Percentiles rank a stretch among this genome's conserved stretches.
Evolutionary conservation across 2,113 vertebrate genomes (phyloP).

Genomic region (Neolamprologus devosi): DNA sequence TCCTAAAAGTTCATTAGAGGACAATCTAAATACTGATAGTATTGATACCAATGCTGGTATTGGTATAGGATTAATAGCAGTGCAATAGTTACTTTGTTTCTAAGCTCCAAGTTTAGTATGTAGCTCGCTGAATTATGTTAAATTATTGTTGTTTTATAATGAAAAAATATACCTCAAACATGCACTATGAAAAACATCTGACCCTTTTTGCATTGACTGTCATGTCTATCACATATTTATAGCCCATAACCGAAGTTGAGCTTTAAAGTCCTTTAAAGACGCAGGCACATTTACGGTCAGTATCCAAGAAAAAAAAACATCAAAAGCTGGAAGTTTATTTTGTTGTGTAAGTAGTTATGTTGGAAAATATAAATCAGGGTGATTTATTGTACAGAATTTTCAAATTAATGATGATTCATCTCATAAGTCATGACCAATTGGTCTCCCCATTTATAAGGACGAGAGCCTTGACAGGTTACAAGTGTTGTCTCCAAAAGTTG

Average conservation of each 20-base stretch:
- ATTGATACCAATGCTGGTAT: neutral
- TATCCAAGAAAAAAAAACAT: neutral
- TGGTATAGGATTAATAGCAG: neutral
- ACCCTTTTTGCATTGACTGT: neutral
- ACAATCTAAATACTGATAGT: neutral
- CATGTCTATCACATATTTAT: neutral
- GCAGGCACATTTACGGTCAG: accelerated
- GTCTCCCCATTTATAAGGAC: neutral
- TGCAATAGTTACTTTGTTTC: neutral
- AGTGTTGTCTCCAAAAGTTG: neutral
- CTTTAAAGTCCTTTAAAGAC: neutral
- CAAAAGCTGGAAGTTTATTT: neutral
- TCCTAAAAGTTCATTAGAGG: neutral
- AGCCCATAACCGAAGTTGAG: neutral
- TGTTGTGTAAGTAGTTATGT: neutral
- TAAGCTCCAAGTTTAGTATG: neutral
- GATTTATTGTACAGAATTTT: neutral
- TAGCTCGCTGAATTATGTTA: neutral
- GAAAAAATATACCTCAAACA: neutral
- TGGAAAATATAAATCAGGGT: neutral
- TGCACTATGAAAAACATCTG: neutral
- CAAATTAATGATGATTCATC: neutral
- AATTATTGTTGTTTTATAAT: neutral
- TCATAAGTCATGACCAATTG: neutral
- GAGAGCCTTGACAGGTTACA: neutral